Conservation (phyloP, 2,888 invertebrate genomes). For the Drosophila mimetica region DNA sequence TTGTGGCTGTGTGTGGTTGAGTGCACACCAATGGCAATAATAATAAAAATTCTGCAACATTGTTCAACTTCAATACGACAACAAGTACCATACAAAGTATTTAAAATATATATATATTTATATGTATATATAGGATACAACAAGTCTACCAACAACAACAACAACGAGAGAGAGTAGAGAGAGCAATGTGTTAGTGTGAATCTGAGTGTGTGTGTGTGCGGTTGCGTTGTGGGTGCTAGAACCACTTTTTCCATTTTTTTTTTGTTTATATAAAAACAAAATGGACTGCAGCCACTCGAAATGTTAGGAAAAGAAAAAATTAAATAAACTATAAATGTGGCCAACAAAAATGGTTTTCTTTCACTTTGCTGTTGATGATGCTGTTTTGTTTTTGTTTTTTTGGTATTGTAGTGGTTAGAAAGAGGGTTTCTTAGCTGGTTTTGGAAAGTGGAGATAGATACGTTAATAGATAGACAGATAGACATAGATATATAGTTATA, state of each 20-base stretch:
- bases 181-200: conserved; percentile 31
- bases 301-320: neutral
- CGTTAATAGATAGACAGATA: conserved; percentile 37
- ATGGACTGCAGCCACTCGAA: conserved; percentile 16
- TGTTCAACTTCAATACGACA: conserved; percentile 64
- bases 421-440: conserved; percentile 26
- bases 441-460: conserved; percentile 39
- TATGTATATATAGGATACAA: conserved; percentile 48
- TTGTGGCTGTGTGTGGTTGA: conserved; percentile 44
- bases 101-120: conserved; percentile 46
- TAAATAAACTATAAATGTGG: conserved; percentile 14
- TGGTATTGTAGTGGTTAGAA: conserved; percentile 11
- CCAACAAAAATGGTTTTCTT: conserved; percentile 13
- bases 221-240: conserved; percentile 17
- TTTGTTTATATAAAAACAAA: conserved; percentile 44
- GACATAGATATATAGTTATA: conserved; percentile 9
- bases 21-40: conserved; percentile 69
- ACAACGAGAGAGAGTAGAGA: conserved; percentile 44
- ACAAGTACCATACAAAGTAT: conserved; percentile 56
- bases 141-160: conserved; percentile 65
- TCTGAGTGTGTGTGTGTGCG: conserved; percentile 20
- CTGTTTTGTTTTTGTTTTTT: conserved; percentile 29
- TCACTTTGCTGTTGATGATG: conserved; percentile 24
- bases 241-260: conserved; percentile 11
- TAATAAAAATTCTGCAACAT: conserved; percentile 63